phyloP scores from a whole-genome alignment of 2,113 vertebrate species.

The Pandion haliaetus region DNA sequence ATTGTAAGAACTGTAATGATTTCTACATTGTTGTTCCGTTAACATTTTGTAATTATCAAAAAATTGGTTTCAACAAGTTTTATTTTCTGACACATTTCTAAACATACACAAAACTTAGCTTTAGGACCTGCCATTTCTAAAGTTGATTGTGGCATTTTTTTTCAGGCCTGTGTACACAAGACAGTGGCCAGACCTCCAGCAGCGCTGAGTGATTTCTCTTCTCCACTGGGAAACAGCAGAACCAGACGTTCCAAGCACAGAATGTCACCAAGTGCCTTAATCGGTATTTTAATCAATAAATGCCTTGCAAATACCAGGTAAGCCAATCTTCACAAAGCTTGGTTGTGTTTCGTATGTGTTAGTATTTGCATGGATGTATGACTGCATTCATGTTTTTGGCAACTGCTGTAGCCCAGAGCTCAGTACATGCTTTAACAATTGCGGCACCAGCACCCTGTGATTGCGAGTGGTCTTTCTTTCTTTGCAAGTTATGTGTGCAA shows the following conservation, averaged over 20 bases:
- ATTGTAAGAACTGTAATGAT: background rate
- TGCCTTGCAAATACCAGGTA: background rate
- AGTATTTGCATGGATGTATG: background rate
- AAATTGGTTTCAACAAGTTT: rapidly evolving
- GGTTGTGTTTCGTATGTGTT: background rate
- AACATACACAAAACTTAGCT: background rate
- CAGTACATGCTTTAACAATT: background rate
- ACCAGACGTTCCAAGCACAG: background rate
- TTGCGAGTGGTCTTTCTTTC: background rate
- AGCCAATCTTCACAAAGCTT: background rate
- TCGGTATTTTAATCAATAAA: background rate
- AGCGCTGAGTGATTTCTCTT: rapidly evolving
- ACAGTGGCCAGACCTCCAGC: background rate
- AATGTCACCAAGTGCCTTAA: background rate
- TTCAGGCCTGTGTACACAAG: background rate
- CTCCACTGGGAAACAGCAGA: background rate
- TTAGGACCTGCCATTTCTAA: background rate
- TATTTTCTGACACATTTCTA: background rate
- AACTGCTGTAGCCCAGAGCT: background rate
- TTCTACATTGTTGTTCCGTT: background rate
- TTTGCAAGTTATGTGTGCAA: rapidly evolving
- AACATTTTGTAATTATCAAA: background rate
- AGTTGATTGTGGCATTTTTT: background rate
- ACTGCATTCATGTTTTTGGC: background rate
- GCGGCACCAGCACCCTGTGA: background rate